phyloP scores from a whole-genome alignment of 2,888 invertebrate genomes.

The Prenolepis imparis region DNA sequence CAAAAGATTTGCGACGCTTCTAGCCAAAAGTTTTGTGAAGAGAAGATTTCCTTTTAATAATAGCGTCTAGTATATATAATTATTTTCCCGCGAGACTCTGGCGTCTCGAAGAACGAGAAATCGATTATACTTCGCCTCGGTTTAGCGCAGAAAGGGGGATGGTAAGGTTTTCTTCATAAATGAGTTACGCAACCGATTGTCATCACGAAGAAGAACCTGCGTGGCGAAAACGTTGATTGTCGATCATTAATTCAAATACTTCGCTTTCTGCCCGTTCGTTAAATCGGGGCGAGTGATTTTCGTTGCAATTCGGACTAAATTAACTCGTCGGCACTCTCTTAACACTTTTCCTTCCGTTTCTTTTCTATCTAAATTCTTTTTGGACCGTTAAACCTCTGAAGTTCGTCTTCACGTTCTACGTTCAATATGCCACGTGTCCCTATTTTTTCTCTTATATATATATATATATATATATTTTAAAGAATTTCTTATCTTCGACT shows the following conservation, averaged over 20 bases:
- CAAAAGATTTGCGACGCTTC: constrained; percentile 14
- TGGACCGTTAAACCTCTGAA: background rate
- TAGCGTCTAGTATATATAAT: background rate
- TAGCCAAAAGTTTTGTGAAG: background rate
- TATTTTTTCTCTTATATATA: background rate
- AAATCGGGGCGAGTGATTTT: constrained; percentile 47
- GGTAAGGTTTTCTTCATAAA: constrained; percentile 56
- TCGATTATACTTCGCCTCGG: constrained; percentile 44
- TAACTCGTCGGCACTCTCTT: constrained; percentile 24
- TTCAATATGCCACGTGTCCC: background rate
- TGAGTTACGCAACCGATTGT: constrained; percentile 63
- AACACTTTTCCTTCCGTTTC: background rate
- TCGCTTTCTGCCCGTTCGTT: constrained; percentile 47
- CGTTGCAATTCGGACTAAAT: constrained; percentile 55
- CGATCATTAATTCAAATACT: constrained; percentile 68
- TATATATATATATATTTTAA: no score
- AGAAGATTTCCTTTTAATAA: constrained; percentile 2
- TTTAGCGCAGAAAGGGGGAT: constrained; percentile 40
- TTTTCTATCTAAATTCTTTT: constrained; percentile 8
- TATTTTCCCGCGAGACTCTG: background rate
- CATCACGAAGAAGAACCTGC: constrained; percentile 31
- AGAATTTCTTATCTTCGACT: background rate
- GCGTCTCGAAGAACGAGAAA: constrained; percentile 34
- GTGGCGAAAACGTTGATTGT: constrained; percentile 62
- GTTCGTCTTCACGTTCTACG: background rate